Base-by-base conservation (phyloP, 2,797 vertebrate species). In the Miichthys miiuy region DNA sequence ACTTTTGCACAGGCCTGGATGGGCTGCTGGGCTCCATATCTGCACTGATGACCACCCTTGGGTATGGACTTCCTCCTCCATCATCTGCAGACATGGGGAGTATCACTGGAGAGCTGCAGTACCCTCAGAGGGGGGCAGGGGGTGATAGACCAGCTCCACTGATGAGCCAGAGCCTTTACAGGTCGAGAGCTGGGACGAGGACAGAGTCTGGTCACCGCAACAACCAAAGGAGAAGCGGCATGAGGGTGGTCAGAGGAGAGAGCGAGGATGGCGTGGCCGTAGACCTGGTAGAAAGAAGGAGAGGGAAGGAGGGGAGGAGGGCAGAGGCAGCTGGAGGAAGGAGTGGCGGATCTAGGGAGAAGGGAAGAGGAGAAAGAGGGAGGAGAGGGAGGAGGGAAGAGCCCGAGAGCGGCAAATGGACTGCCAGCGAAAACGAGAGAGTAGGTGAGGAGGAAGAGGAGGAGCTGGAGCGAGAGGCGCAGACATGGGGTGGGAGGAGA, bases 1-100 rank as follows among this genome's bases (percentile, higher is more conserved):
- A 98, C 90, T 99, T 99, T 88, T 98, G 97, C 72, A 97, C 97
- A 14, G 98, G 97, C 72, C 94, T 99, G 5, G 97, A 98, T 60
- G 97, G 97, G 1, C 88, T 99, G 60, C 95, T 98, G 87, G 96
- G 97, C 83, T 98, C 97, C 54, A 99, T 99, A 41, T 97, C 97
- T 0, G 97, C 97, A 0, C 96, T 99, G 79, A 98, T 99, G 97
- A 97, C 96, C 1, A 96, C 96, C 0, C 92, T 99, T 44, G 97
- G 97, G 7, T 98, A 98, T 77, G 92, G 96, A 0, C 90, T 94
- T 54, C 90, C 94, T 57, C 88, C 91, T 4, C 61, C 85, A 25
- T 84, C 85, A 25, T 84, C 78, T 58, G 44, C 82, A 5, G 17
- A 79, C 72, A 41, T 79, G 63, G 72, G 57, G 64, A 42, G 42